A percentile compares a stretch with the other conserved stretches of the same genome.
These are phyloP conservation scores for Noctua fimbriata DNA, from an alignment of 2,888 invertebrate genomes.

Conservation along the genomic window DNA sequence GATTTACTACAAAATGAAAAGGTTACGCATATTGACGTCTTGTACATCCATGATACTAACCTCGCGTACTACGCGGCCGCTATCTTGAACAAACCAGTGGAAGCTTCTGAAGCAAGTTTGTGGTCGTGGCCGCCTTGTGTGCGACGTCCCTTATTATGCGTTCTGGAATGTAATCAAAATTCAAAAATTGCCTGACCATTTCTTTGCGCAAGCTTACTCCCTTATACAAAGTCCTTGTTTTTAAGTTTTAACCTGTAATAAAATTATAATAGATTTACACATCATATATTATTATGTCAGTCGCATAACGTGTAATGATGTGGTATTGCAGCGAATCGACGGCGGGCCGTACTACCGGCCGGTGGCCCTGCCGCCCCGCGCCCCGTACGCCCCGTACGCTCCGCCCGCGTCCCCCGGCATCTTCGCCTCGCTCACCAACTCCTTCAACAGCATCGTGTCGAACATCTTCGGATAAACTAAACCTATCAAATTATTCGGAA, in stretches of 20 bases:
- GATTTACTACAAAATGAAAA: neutral
- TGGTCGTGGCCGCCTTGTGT: neutral
- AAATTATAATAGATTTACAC: neutral
- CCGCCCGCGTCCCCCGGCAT: constrained; percentile 90
- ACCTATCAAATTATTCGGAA: neutral
- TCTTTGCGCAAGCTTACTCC: neutral
- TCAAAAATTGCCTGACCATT: neutral
- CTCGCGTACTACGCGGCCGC: neutral
- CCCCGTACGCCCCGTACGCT: constrained; percentile 87
- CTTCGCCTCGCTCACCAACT: constrained; percentile 94
- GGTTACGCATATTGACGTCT: constrained; percentile 7
- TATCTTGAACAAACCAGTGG: neutral
- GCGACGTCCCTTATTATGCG: neutral
- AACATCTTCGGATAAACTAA: constrained; percentile 93
- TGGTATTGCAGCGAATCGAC: constrained; percentile 91
- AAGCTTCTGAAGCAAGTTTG: neutral
- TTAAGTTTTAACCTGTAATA: neutral
- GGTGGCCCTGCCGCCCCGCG: constrained; percentile 83
- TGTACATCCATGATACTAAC: neutral
- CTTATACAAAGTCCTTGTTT: neutral
- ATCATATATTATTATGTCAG: neutral
- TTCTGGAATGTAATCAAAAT: neutral
- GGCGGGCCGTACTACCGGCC: constrained; percentile 93
- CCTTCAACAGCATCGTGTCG: constrained; percentile 94
- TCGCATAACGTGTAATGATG: constrained; percentile 1